Evolutionary conservation across 2,113 vertebrate species (phyloP).

Genomic region (Gasterosteus nipponicus): DNA sequence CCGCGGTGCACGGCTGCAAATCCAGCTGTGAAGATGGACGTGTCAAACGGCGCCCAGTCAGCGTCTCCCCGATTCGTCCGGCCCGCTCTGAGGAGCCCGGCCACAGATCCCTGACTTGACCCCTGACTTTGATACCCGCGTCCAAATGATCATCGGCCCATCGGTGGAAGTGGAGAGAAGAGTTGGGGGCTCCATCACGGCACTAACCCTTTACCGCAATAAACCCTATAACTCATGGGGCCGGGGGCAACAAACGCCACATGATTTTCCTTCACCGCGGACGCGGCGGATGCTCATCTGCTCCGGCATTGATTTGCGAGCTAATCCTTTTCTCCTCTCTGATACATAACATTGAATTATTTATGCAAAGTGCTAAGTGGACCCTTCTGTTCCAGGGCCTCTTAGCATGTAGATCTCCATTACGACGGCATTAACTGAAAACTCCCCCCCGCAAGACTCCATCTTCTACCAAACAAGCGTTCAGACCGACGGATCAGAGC

Average conservation of each 20-base stretch:
- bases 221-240: not conserved
- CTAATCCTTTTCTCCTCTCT: constrained; percentile 70
- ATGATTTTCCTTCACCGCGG: constrained; percentile 10
- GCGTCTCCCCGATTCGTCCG: constrained; percentile 57
- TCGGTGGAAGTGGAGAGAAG: too few species aligned
- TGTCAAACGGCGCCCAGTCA: constrained; percentile 71
- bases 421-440: constrained; percentile 63
- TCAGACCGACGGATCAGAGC: constrained; percentile 51
- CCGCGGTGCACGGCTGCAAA: constrained; percentile 62
- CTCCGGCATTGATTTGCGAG: constrained; percentile 69
- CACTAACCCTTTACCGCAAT: constrained; percentile 7
- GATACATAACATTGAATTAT: constrained; percentile 82
- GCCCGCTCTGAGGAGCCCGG: constrained; percentile 44
- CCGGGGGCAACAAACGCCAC: constrained; percentile 13
- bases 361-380: constrained; percentile 80
- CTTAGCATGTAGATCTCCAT: constrained; percentile 66
- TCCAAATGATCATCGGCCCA: too few species aligned
- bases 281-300: constrained; percentile 55
- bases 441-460: constrained; percentile 37
- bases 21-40: constrained; percentile 73
- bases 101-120: constrained; percentile 11
- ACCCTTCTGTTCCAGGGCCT: constrained; percentile 65
- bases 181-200: too few species aligned
- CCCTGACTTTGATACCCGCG: too few species aligned
- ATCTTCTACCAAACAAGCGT: constrained; percentile 51